Conservation (phyloP, 1,140 invertebrate genomes). For the Drosophila bifasciata region DNA sequence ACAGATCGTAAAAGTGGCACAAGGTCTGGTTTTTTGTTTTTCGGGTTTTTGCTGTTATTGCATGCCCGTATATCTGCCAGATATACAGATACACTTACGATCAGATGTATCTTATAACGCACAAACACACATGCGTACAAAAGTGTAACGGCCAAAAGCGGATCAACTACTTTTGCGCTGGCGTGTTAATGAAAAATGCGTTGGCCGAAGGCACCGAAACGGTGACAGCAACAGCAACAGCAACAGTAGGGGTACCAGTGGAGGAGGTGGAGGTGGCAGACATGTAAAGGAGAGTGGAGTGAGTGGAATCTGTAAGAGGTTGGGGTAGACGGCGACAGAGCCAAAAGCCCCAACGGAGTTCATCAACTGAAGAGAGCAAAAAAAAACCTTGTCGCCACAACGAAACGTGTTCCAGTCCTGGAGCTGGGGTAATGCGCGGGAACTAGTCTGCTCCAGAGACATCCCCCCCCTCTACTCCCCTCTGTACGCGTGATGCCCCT, state of each 20-base stretch:
- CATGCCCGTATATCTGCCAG: constrained; percentile 45
- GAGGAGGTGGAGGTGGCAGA: constrained; percentile 2
- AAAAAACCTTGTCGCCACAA: constrained; percentile 68
- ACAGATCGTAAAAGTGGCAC: constrained; percentile 72
- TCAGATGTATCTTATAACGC: constrained; percentile 45
- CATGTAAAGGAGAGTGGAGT: neutral
- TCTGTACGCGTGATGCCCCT: neutral
- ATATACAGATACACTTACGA: constrained; percentile 42
- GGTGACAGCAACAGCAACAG: constrained; percentile 3
- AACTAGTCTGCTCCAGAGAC: constrained; percentile 13
- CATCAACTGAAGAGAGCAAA: constrained; percentile 59
- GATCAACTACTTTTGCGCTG: constrained; percentile 66
- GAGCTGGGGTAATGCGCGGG: neutral
- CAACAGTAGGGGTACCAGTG: no score
- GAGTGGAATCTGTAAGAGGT: no score
- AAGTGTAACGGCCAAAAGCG: constrained; percentile 68
- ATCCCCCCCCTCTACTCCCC: neutral
- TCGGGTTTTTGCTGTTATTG: constrained; percentile 44
- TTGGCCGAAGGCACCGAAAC: constrained; percentile 38
- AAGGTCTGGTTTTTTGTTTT: constrained; percentile 76
- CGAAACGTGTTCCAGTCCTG: constrained; percentile 61
- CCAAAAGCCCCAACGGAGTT: constrained; percentile 47
- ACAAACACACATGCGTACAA: constrained; percentile 26
- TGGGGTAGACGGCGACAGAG: neutral
- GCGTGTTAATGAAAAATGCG: constrained; percentile 73